phyloP scores from a whole-genome alignment of 2,113 vertebrate genomes.

The Trogon surrucura region DNA sequence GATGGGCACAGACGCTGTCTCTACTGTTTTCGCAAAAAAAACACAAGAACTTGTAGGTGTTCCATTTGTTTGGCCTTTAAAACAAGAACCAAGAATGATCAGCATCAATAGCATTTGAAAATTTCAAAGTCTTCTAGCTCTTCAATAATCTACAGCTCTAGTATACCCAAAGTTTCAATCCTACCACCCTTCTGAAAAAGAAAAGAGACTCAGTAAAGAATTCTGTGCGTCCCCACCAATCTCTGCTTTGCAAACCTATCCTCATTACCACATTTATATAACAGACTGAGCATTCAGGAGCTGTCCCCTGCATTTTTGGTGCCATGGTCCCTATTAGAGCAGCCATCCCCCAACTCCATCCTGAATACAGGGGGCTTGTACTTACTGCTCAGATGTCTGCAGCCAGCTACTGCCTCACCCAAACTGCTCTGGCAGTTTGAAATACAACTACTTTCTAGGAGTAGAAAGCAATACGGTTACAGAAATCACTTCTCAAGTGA shows the following conservation, averaged over 20 bases:
- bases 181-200: background rate
- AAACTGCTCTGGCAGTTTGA: background rate
- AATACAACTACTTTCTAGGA: background rate
- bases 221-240: background rate
- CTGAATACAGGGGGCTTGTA: background rate
- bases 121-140: background rate
- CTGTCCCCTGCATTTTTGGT: background rate
- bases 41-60: constrained; percentile 16
- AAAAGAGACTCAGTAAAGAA: background rate
- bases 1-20: background rate
- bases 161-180: background rate
- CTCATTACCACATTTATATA: background rate
- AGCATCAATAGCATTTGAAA: background rate
- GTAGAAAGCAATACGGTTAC: background rate
- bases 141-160: background rate
- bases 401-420: background rate
- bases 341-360: background rate
- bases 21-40: background rate
- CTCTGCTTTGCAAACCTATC: background rate
- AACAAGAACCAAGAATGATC: background rate
- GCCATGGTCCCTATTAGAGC: background rate
- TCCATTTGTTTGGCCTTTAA: constrained; percentile 7
- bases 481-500: background rate
- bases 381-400: background rate
- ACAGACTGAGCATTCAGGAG: background rate